Evolutionary conservation across 2,888 invertebrate species (phyloP).

Genomic region (Sclerodermus sp.): DNA sequence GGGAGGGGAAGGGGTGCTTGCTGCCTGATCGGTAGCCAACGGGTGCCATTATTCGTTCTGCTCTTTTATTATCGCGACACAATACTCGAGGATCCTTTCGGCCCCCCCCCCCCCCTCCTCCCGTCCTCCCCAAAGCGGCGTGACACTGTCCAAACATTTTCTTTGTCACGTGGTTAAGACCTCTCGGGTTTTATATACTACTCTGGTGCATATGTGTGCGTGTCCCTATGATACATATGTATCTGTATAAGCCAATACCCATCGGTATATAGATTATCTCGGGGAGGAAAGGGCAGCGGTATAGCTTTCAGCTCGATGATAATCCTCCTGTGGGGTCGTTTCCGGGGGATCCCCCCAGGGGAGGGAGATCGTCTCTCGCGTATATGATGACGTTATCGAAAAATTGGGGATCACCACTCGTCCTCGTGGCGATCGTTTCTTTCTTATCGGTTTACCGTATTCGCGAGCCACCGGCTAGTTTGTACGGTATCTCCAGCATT

Average conservation of each 20-base stretch:
- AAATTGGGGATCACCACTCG: too few relatives aligned
- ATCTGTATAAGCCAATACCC: background rate
- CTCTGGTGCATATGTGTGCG: background rate
- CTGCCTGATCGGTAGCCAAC: too few relatives aligned
- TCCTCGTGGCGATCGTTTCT: too few relatives aligned
- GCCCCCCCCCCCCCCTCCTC: background rate
- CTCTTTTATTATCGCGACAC: too few relatives aligned
- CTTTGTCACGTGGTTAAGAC: constrained; percentile 56
- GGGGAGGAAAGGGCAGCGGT: constrained; percentile 8
- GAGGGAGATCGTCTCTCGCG: too few relatives aligned
- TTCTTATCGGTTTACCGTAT: too few relatives aligned
- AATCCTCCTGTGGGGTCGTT: constrained; percentile 49
- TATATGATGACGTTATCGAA: too few relatives aligned
- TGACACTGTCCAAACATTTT: constrained; percentile 58
- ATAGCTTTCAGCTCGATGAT: constrained; percentile 41
- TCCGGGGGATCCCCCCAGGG: constrained; percentile 39
- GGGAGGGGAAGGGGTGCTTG: too few relatives aligned
- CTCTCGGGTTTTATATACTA: constrained; percentile 48
- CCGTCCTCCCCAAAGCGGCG: constrained; percentile 28
- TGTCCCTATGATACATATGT: constrained; percentile 15
- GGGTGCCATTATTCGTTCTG: too few relatives aligned
- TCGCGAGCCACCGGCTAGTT: too few relatives aligned
- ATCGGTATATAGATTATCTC: background rate
- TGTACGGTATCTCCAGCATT: too few relatives aligned
- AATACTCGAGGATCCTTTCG: too few relatives aligned